Base-by-base conservation (phyloP, 1,140 invertebrate genomes). In the Varroa destructor region DNA sequence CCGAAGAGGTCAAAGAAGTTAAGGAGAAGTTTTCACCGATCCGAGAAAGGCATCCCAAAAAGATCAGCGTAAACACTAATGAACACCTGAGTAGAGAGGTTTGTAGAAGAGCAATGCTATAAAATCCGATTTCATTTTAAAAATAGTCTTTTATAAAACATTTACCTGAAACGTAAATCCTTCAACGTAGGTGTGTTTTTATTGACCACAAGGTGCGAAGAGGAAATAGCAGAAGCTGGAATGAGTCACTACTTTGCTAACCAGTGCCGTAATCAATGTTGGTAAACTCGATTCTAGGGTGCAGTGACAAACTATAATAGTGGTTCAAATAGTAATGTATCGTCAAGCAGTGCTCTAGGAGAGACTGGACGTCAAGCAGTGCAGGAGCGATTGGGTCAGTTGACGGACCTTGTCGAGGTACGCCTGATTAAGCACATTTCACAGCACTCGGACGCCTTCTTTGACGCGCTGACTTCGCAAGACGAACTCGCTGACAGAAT, bases 401-500 rank as follows among this genome's bases (percentile, higher is more conserved):
- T 95, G 80, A 82, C 97, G 75, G 93, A 98, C 82, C 87, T 91
- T 64, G 89, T 97, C 46, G 94, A 98, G 82, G 89, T 95, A 74
- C 88, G 91, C 81, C 94, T 98, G 77, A 92, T 92, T 0, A 87
- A 89, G 75, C 93, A 97, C 83, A 93, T 97, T 67, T 89, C 93
- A n/a, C 86, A 89, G 73, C 93, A 94, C 80, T 96, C 93, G 5
- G 89, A 90, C 75, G 91, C 91, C 6, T 98, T 97, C 83, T 97
- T 97, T 79, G 88, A 93, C 81, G 92, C 92, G 6, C 95, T 97
- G 89, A 89, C 91, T 70, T 95, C 92, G 6, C 93, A 97, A 81
- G 93, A 97, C 81, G 87, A 87, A 12, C 86, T 93, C 56, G 88
- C 91, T 86, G 89, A 91, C 75, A 88, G 92, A 77, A 87, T 97